Percentiles rank a stretch among this genome's conserved stretches.
Evolutionary conservation across 2,888 invertebrate genomes (phyloP).

Genomic region (Molorchus minor): DNA sequence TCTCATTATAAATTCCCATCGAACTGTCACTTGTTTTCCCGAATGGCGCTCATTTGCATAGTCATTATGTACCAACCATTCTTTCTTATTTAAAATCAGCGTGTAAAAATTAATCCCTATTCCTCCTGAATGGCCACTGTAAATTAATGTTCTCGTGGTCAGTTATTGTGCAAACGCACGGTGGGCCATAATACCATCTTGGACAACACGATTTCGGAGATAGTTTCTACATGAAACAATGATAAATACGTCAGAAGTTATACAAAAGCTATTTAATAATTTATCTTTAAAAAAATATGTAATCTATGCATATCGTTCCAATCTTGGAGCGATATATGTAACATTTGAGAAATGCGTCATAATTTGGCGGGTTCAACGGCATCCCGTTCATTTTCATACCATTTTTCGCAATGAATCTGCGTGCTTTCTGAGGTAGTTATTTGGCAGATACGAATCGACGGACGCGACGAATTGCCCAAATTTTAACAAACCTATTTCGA

Average conservation of each 20-base stretch:
- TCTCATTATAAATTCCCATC: slow-evolving; percentile 18
- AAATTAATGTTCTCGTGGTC: slow-evolving; percentile 10
- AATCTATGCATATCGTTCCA: too few relatives aligned
- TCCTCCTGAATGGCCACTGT: background rate
- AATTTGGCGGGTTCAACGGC: slow-evolving; percentile 43
- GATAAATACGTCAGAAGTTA: too few relatives aligned
- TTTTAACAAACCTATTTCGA: slow-evolving; percentile 26
- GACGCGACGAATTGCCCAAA: slow-evolving; percentile 25
- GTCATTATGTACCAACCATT: slow-evolving; percentile 14
- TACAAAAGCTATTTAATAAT: too few relatives aligned
- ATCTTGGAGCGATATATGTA: too few relatives aligned
- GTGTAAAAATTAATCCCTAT: slow-evolving; percentile 12
- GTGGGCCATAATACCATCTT: too few relatives aligned
- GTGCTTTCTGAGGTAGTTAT: slow-evolving; percentile 40
- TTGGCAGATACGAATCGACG: slow-evolving; percentile 40
- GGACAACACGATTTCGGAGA: too few relatives aligned
- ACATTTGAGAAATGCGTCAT: too few relatives aligned
- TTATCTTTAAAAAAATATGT: too few relatives aligned
- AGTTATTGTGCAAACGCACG: background rate
- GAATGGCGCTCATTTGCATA: slow-evolving; percentile 12
- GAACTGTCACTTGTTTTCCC: slow-evolving; percentile 15
- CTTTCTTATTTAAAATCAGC: slow-evolving; percentile 10
- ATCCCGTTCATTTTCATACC: slow-evolving; percentile 38
- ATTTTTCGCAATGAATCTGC: slow-evolving; percentile 34
- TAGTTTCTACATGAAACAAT: too few relatives aligned